Base-by-base conservation (phyloP, 2,797 vertebrate species). In the Protonibea diacanthus region DNA sequence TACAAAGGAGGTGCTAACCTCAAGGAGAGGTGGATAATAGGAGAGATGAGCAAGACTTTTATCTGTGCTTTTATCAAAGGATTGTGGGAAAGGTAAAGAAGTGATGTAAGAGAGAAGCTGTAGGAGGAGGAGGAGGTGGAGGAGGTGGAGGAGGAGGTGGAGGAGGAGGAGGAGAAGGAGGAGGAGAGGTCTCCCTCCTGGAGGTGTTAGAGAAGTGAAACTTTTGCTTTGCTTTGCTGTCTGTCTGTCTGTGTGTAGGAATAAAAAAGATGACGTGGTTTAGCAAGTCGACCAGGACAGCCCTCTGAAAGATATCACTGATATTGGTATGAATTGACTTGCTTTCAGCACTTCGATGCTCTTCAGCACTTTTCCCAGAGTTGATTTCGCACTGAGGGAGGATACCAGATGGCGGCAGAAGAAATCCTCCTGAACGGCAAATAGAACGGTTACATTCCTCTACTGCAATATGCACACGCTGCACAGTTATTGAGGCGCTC, bases 1-100 rank as follows among this genome's bases (percentile, higher is more conserved):
- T 93, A n/a, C n/a, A 91, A 93, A 94, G 88, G 85, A 92, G 91
- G 88, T 79, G 88, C 87, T 90, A 91, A 94, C 91, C 91, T 93
- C 88, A 86, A 92, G 89, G 90, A 91, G 88, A 91, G 89, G 89
- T 88, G 86, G 91, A 93, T 75, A n/a, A n/a, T n/a, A n/a, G 83
- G 90, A 89, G 90, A 93, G 92, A 89, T 80, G 89, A 90, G 88
- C 79, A 88, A 88, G 80, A 72, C 84, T 92, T 90, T 91, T 88
- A 90, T 90, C 76, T 90, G 83, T 80, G 78, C 88, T 90, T 91
- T 87, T 89, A 93, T 91, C 87, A 91, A 88, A 92, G 84, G 81
- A 81, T 71, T 86, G 85, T 77, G 74, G 74, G 88, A 91, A 92
- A 89, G 88, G 91, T 93, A 90, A 92, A 93, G 83, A 86, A 91